Conservation (phyloP, 2,113 vertebrate species). For the Triplophysa tibetana region DNA sequence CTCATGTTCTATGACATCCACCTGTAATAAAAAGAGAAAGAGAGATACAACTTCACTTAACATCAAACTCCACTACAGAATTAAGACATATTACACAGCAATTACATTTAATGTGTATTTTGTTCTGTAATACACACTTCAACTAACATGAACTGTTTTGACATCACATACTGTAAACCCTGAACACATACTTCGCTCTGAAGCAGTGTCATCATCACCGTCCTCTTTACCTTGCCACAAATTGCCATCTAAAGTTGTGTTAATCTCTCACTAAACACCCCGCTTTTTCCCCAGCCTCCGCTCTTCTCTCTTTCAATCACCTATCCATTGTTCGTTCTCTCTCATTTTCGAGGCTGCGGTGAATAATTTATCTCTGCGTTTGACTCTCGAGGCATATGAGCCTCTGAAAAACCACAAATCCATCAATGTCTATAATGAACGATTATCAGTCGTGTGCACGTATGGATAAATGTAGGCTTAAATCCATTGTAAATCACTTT, state of each 20-base stretch:
- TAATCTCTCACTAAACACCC: slow-evolving; percentile 15
- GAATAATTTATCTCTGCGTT: slow-evolving; percentile 36
- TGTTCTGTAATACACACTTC: neutral
- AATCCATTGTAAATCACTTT: no score
- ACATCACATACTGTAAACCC: neutral
- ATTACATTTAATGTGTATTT: slow-evolving; percentile 8
- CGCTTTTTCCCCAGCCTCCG: neutral
- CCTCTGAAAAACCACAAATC: neutral
- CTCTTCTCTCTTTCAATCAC: slow-evolving; percentile 16
- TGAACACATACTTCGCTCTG: neutral
- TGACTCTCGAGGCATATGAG: slow-evolving; percentile 11
- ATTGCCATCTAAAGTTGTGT: neutral
- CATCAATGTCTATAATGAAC: neutral
- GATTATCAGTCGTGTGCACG: no score
- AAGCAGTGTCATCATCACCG: neutral
- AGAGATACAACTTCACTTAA: slow-evolving; percentile 24
- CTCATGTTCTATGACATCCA: slow-evolving; percentile 74
- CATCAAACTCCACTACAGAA: neutral
- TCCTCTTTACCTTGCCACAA: neutral
- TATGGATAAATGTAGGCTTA: no score
- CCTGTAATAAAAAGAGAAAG: slow-evolving; percentile 53
- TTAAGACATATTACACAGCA: neutral
- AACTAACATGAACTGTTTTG: neutral
- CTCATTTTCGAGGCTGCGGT: neutral
- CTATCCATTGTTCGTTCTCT: slow-evolving; percentile 26